Percentiles rank a stretch among this genome's conserved stretches.
phyloP scores from a whole-genome alignment of 2,113 vertebrate genomes.

The Oryzias javanicus region DNA sequence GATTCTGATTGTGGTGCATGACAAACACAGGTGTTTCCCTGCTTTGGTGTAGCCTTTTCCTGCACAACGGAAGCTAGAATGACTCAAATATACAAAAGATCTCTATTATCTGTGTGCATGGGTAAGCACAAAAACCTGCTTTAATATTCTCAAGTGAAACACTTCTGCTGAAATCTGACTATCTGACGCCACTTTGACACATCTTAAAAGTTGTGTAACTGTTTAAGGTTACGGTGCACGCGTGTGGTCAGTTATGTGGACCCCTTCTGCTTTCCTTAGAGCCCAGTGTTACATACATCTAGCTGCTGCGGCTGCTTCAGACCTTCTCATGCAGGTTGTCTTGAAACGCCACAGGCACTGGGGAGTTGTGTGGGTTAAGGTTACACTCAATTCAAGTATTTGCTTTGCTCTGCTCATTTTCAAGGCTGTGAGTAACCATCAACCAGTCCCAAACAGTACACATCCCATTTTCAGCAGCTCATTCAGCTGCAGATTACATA shows the following conservation, averaged over 20 bases:
- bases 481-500: constrained; percentile 55
- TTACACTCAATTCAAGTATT: constrained; percentile 56
- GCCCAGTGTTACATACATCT: too few relatives aligned
- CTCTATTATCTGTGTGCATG: constrained; percentile 6
- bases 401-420: constrained; percentile 47
- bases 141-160: not conserved
- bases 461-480: constrained; percentile 68
- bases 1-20: constrained; percentile 55
- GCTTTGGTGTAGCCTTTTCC: constrained; percentile 51
- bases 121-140: not conserved
- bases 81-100: constrained; percentile 32
- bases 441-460: constrained; percentile 53
- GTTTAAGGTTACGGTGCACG: not conserved
- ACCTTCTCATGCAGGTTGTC: constrained; percentile 22
- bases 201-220: too few relatives aligned
- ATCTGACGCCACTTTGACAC: not conserved
- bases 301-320: not conserved
- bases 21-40: constrained; percentile 79
- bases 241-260: not conserved
- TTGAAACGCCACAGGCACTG: constrained; percentile 24
- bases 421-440: constrained; percentile 68
- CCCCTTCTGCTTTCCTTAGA: not conserved
- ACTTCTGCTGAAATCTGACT: not conserved
- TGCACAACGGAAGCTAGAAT: constrained; percentile 50
- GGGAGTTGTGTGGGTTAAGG: constrained; percentile 49